phyloP scores from a whole-genome alignment of 2,888 invertebrate genomes.

The Calliopum simillimum region DNA sequence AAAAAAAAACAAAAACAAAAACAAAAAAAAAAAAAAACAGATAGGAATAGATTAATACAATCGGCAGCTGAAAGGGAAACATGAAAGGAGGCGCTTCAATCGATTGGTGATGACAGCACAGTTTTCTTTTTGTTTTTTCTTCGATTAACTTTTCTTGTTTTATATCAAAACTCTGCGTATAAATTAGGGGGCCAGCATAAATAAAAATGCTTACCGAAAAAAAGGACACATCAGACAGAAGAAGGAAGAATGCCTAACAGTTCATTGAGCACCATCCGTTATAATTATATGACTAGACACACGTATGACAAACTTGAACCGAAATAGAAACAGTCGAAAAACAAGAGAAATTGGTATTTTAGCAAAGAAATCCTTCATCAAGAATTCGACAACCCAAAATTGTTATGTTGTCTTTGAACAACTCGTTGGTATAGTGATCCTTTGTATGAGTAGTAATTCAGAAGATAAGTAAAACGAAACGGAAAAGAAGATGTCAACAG shows the following conservation, averaged over 20 bases:
- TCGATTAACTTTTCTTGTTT: not conserved
- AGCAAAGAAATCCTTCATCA: too few species aligned
- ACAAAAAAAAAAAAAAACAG: too few species aligned
- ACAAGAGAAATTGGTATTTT: too few species aligned
- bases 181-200: slow-evolving; percentile 10
- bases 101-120: not conserved
- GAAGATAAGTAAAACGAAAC: too few species aligned
- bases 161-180: not conserved
- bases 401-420: too few species aligned
- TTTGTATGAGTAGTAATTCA: too few species aligned
- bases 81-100: too few species aligned
- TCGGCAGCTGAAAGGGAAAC: too few species aligned
- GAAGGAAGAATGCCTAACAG: slow-evolving; percentile 49
- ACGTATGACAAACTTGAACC: slow-evolving; percentile 53
- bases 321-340: not conserved
- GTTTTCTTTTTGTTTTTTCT: not conserved
- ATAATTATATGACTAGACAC: slow-evolving; percentile 60
- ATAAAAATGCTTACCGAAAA: not conserved
- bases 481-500: too few species aligned
- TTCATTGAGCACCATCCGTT: slow-evolving; percentile 59
- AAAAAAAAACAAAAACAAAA: not conserved
- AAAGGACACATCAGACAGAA: slow-evolving; percentile 12
- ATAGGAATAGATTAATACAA: too few species aligned
- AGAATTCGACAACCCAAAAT: too few species aligned
- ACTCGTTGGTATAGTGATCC: too few species aligned